Conservation (phyloP, 2,797 vertebrate species). For the Bovichtus variegatus region DNA sequence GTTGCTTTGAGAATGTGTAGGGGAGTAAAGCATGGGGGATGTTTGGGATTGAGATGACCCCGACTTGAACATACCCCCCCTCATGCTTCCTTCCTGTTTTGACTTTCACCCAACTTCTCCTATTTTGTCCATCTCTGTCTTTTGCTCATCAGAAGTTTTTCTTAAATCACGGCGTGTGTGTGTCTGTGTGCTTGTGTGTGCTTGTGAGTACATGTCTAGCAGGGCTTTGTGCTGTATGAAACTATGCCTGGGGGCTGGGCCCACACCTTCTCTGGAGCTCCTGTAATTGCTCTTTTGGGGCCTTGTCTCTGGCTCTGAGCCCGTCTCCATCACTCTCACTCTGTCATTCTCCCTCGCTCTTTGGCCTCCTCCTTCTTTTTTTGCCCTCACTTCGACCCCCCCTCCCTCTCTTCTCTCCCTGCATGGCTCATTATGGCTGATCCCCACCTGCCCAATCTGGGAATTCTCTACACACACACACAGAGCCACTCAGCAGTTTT, state of each 20-base stretch:
- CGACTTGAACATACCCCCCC: conserved; percentile 32
- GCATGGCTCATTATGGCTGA: conserved; percentile 80
- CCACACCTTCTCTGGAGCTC: conserved; percentile 76
- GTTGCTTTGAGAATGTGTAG: conserved; percentile 19
- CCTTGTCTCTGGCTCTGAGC: conserved; percentile 72
- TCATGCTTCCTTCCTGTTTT: conserved; percentile 31
- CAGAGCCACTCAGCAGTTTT: conserved; percentile 74
- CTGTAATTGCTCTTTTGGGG: conserved; percentile 84
- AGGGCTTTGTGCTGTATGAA: conserved; percentile 68
- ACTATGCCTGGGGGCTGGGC: conserved; percentile 70
- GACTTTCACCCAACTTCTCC: conserved; percentile 36
- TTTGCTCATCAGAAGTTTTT: conserved; percentile 25
- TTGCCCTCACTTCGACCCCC: conserved; percentile 29
- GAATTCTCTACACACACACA: conserved; percentile 58
- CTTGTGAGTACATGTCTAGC: conserved; percentile 52
- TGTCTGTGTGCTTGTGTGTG: conserved; percentile 21
- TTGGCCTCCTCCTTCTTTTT: conserved; percentile 53
- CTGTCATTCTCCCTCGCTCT: conserved; percentile 52
- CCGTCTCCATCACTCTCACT: conserved; percentile 71
- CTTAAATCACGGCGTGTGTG: conserved; percentile 19
- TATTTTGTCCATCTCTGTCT: conserved; percentile 22
- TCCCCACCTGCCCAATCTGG: conserved; percentile 77
- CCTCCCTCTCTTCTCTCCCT: conserved; percentile 52
- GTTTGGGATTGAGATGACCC: conserved; percentile 22
- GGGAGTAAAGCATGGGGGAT: neutral